Evolutionary conservation across 1,140 invertebrate species (phyloP), one percentile per base, ranked within the genome.

Genomic region (Caerostris darwini): DNA sequence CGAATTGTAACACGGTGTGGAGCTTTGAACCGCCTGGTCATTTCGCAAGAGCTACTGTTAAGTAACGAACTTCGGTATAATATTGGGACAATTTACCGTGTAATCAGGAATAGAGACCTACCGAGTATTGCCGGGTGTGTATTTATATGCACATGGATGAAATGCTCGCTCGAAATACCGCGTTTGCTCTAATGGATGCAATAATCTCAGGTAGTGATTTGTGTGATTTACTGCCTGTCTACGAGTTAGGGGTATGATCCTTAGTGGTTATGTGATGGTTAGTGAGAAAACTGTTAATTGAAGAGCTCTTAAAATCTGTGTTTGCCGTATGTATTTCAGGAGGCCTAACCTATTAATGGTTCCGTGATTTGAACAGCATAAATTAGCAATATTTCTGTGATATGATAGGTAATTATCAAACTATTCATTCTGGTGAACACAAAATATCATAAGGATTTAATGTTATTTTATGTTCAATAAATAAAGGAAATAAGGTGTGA

Each of bases 31-130:
- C 61, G 61, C 61, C 61, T 64, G 17, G 10, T 10, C 61, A 64
- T 64, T 64, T 17, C 10, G 12, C 61, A 64, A 50, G 71, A 50
- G 34, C 34, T 34, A 3, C 71, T 12, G 19, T 77, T 77, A 77
- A 77, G 71, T 77, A 77, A 77, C 71, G 71, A 77, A 77, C 71
- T 77, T 77, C 71, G 71, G 71, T 77, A 77, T 77, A 77, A 77
- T 77, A 50, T 50, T 77, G 34, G 71, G 34, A 77, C 71, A 77
- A 77, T 77, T 77, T 77, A 77, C 71, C 71, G 12, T 77, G 34
- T 77, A 77, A 77, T 77, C 71, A 77, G 71, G 71, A 50, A 77
- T 77, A 50, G 71, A 67, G 12, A 67, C 34, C 34, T 34, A 34
- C 34, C 34, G 34, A 34, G 34, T 2, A 34, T 34, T 34, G 34